Percentiles rank a stretch among this genome's conserved stretches.
Conservation (phyloP, 2,888 invertebrate species). For the Diarsia brunnea region DNA sequence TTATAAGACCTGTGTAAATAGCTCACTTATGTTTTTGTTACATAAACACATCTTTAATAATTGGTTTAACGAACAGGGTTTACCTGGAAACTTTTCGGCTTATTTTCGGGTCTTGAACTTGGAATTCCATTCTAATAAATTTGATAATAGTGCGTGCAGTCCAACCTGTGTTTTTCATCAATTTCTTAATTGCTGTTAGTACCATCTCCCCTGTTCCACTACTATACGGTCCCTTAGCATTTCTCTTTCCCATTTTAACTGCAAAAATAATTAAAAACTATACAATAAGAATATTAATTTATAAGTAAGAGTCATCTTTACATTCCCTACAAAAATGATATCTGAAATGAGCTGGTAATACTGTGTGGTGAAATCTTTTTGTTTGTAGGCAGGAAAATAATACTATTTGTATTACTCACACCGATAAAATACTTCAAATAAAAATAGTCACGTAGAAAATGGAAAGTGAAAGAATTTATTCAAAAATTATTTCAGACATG, state of each 20-base stretch:
- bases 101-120: slow-evolving; percentile 71
- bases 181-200: slow-evolving; percentile 78
- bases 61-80: neutral
- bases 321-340: neutral
- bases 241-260: slow-evolving; percentile 51
- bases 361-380: neutral
- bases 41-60: neutral
- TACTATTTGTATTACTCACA: slow-evolving; percentile 8
- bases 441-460: slow-evolving; percentile 6
- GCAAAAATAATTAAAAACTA: slow-evolving; percentile 2
- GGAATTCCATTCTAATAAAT: slow-evolving; percentile 80
- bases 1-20: neutral
- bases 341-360: neutral
- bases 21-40: neutral
- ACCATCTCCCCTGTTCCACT: slow-evolving; percentile 76
- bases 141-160: slow-evolving; percentile 80
- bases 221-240: neutral
- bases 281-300: neutral
- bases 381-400: neutral
- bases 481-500: slow-evolving; percentile 29
- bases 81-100: slow-evolving; percentile 79
- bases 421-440: neutral
- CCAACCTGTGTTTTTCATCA: slow-evolving; percentile 82
- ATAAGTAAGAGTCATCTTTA: neutral
- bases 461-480: neutral